Conservation (phyloP, 2,113 vertebrate genomes). For the Apodemus sylvaticus region DNA sequence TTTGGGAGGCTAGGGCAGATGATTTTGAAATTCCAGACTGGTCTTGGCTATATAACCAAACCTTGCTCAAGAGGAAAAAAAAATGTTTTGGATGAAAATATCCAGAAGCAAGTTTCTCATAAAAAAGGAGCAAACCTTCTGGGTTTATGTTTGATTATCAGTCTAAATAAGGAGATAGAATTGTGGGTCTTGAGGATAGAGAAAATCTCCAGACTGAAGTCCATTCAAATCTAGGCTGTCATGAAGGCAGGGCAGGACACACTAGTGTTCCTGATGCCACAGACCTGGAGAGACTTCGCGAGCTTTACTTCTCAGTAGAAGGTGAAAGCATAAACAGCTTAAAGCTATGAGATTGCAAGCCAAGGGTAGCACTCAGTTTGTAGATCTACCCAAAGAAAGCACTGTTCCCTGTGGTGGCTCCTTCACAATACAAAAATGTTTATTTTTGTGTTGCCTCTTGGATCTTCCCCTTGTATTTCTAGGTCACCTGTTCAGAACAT, state of each 20-base stretch:
- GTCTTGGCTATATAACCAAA: background rate
- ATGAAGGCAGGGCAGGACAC: background rate
- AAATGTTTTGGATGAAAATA: background rate
- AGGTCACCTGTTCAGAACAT: conserved; percentile 95
- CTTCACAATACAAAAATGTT: conserved; percentile 43
- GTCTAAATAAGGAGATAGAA: background rate
- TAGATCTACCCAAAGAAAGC: conserved; percentile 24
- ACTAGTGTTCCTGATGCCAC: background rate
- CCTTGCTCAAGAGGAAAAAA: background rate
- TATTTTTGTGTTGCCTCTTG: conserved; percentile 58
- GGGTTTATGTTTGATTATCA: background rate
- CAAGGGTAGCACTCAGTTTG: conserved; percentile 43
- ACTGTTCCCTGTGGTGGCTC: background rate
- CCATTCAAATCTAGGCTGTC: background rate
- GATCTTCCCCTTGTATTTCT: conserved; percentile 61
- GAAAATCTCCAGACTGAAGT: background rate
- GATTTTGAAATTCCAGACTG: background rate
- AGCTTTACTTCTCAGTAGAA: background rate
- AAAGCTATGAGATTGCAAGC: conserved; percentile 32
- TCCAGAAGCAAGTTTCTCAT: conserved; percentile 32
- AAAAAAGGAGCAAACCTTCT: conserved; percentile 19
- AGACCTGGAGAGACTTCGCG: background rate
- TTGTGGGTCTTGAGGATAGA: background rate
- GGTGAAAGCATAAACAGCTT: conserved; percentile 26
- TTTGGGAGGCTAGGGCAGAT: background rate